These are phyloP conservation scores for Macrochelys suwanniensis DNA, from an alignment of 2,797 vertebrate genomes.

Conservation along the genomic window DNA sequence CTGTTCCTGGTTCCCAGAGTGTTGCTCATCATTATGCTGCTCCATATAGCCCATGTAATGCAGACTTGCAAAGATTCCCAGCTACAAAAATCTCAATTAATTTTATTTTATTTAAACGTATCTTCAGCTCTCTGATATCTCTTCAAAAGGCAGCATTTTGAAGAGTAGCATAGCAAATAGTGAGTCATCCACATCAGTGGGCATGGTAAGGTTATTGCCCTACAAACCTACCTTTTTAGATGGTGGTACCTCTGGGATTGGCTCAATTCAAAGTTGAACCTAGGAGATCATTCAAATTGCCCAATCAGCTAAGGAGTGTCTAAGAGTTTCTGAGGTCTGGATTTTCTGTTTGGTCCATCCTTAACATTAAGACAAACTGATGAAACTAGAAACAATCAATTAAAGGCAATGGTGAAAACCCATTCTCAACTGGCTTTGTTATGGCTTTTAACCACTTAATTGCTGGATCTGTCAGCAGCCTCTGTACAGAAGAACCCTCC, in stretches of 20 bases:
- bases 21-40: conserved; percentile 43
- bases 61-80: conserved; percentile 10
- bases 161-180: not conserved
- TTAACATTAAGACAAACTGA: not conserved
- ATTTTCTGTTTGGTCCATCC: not conserved
- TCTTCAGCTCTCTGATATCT: not conserved
- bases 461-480: not conserved
- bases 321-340: not conserved
- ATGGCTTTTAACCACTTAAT: conserved; percentile 8
- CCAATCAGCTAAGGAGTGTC: not conserved
- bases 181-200: not conserved
- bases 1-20: conserved; percentile 44
- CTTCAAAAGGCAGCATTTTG: not conserved
- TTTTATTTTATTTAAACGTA: conserved; percentile 50
- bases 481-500: rapidly evolving
- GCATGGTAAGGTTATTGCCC: not conserved
- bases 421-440: not conserved
- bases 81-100: conserved; percentile 69
- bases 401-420: not conserved
- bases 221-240: not conserved
- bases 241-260: conserved; percentile 4
- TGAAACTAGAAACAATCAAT: rapidly evolving
- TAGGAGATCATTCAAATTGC: conserved; percentile 29
- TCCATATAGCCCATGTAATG: conserved; percentile 48
- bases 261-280: not conserved